These are phyloP conservation scores for Chesias legatella DNA, from an alignment of 2,888 invertebrate species.

Conservation along the genomic window DNA sequence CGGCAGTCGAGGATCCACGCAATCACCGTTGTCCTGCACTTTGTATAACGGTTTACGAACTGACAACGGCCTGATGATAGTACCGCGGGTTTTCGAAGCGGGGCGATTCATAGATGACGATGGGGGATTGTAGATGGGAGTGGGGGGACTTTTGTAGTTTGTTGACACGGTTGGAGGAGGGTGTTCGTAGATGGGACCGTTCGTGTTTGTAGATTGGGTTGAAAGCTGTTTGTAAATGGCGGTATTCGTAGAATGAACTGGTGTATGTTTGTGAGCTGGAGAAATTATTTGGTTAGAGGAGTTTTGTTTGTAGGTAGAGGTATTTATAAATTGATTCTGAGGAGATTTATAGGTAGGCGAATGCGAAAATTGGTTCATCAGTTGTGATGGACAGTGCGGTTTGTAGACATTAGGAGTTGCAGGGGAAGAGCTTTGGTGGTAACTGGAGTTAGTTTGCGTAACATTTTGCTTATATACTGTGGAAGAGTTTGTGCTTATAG, in stretches of 20 bases:
- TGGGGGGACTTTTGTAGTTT: conserved; percentile 3
- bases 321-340: neutral
- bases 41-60: conserved; percentile 37
- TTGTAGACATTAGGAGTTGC: conserved; percentile 4
- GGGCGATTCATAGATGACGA: neutral
- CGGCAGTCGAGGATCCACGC: conserved; percentile 54
- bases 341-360: conserved; percentile 4
- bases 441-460: neutral
- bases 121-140: conserved; percentile 10
- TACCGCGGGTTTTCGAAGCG: neutral
- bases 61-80: conserved; percentile 16
- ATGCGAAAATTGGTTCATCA: too few relatives aligned
- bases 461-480: conserved; percentile 4
- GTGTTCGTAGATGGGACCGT: neutral
- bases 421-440: neutral
- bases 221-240: neutral
- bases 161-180: neutral
- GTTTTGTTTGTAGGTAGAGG: neutral
- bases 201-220: neutral
- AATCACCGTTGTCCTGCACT: conserved; percentile 59
- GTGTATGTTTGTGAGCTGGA: neutral
- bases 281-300: neutral
- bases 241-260: neutral
- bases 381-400: neutral
- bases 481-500: conserved; percentile 1